A percentile compares a stretch with the other conserved stretches of the same genome.
phyloP scores from a whole-genome alignment of 2,888 invertebrate species.

The Apocheima hispidaria region DNA sequence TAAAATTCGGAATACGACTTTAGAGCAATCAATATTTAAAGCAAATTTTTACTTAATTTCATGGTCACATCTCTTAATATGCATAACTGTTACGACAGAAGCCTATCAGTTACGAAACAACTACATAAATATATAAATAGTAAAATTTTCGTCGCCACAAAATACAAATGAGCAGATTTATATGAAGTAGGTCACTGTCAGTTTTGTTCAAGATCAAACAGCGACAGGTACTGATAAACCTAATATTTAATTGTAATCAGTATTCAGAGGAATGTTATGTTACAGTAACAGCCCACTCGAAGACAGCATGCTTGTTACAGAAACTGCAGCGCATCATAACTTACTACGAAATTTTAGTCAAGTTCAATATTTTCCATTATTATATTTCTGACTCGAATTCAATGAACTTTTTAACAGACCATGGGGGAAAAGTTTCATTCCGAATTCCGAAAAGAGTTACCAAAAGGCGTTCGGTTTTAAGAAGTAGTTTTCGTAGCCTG shows the following conservation, averaged over 20 bases:
- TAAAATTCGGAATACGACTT: neutral
- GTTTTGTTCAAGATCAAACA: slow-evolving; percentile 14
- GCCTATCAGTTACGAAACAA: slow-evolving; percentile 11
- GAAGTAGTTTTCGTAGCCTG: no score
- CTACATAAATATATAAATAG: slow-evolving; percentile 16
- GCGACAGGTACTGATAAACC: slow-evolving; percentile 1
- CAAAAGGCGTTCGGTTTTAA: no score
- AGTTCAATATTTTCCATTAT: no score
- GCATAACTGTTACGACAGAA: slow-evolving; percentile 9
- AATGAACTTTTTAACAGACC: no score
- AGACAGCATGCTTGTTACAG: no score
- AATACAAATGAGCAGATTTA: slow-evolving; percentile 8
- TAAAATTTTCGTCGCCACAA: neutral
- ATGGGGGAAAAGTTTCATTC: no score
- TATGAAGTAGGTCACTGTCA: slow-evolving; percentile 20
- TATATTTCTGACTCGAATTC: no score
- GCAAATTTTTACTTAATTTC: slow-evolving; percentile 20
- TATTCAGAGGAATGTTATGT: no score
- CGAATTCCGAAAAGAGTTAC: no score
- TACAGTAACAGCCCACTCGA: no score
- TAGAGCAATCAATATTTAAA: neutral
- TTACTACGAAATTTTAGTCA: no score
- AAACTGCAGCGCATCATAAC: no score
- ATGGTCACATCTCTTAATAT: slow-evolving; percentile 26
- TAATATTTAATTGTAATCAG: neutral